These are phyloP conservation scores for Lemur catta DNA, from an alignment of 2,797 vertebrate species.

Conservation along the genomic window DNA sequence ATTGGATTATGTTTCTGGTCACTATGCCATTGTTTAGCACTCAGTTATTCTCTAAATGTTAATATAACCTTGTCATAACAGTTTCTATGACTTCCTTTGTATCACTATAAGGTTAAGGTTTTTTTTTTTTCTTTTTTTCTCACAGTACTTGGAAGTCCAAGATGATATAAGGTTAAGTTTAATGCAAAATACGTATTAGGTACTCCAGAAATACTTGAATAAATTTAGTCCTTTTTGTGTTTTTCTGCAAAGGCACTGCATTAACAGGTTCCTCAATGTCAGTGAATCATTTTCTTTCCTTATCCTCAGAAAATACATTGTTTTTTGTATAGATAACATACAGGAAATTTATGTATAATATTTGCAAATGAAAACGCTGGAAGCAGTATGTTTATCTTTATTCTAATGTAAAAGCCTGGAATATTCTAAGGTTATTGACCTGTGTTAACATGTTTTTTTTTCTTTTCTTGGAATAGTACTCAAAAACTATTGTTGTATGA, in stretches of 20 bases:
- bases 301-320: background rate
- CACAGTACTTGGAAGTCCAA: no score
- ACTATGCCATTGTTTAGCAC: background rate
- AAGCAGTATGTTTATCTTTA: background rate
- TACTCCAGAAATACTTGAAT: constrained; percentile 28
- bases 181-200: background rate
- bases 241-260: background rate
- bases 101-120: background rate
- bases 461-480: background rate
- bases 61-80: background rate
- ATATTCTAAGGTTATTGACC: background rate
- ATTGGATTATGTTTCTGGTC: background rate
- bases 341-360: background rate
- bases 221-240: constrained; percentile 17
- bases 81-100: constrained; percentile 12
- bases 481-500: background rate
- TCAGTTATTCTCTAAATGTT: background rate
- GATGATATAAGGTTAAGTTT: background rate
- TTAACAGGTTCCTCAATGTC: background rate
- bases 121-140: no score
- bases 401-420: background rate
- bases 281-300: background rate
- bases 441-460: background rate
- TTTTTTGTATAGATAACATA: background rate
- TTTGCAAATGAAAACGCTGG: background rate